Conservation (phyloP, 2,113 vertebrate genomes). For the Naja naja region DNA sequence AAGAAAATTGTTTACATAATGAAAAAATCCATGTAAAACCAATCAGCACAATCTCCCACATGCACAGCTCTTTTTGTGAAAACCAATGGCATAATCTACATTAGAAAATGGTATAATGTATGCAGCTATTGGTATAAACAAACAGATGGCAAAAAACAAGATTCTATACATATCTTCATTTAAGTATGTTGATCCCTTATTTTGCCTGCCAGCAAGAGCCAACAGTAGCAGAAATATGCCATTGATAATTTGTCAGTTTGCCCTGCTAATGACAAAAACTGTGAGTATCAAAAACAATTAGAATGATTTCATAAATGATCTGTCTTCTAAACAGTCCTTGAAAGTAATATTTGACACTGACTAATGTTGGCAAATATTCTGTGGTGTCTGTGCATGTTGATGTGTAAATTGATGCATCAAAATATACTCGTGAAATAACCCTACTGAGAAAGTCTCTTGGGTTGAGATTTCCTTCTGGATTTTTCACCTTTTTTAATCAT, state of each 20-base stretch:
- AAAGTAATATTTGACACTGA: slow-evolving; percentile 27
- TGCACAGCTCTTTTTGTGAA: not conserved
- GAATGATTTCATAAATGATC: slow-evolving; percentile 55
- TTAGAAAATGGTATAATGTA: slow-evolving; percentile 33
- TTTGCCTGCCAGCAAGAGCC: slow-evolving; percentile 46
- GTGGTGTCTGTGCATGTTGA: not conserved
- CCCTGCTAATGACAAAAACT: slow-evolving; percentile 70
- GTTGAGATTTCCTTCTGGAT: not conserved
- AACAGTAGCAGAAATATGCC: slow-evolving; percentile 62
- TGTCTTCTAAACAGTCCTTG: slow-evolving; percentile 49
- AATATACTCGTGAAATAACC: slow-evolving; percentile 2
- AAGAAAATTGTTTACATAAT: not conserved
- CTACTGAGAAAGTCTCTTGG: not conserved
- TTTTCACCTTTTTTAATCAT: not conserved
- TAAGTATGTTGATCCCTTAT: slow-evolving; percentile 47
- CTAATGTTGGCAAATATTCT: not conserved
- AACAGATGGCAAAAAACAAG: slow-evolving; percentile 49
- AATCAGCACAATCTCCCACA: not conserved
- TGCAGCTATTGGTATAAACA: slow-evolving; percentile 38
- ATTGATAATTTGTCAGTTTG: slow-evolving; percentile 71
- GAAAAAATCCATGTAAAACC: not conserved
- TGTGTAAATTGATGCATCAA: not conserved
- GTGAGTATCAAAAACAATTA: slow-evolving; percentile 64
- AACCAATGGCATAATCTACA: slow-evolving; percentile 25
- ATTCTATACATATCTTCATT: slow-evolving; percentile 36